Conservation (phyloP, 2,113 vertebrate genomes). For the Nettapus auritus region DNA sequence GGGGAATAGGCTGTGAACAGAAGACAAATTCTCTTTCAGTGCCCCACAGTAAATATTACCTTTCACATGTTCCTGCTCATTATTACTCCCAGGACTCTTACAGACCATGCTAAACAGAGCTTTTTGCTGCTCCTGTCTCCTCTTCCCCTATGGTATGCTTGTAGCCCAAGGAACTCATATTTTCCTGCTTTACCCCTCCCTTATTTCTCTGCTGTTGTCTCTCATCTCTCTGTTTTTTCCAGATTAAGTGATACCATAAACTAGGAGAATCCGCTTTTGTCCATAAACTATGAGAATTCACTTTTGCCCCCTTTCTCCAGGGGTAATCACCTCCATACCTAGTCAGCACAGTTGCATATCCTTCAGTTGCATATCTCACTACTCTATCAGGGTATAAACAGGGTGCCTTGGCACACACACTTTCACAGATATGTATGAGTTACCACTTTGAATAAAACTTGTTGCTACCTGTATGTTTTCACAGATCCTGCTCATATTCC, state of each 20-base stretch:
- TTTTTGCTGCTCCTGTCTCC: background rate
- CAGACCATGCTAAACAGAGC: background rate
- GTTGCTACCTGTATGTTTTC: background rate
- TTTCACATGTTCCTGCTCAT: background rate
- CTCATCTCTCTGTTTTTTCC: background rate
- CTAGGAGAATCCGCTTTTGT: background rate
- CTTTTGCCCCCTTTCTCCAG: background rate
- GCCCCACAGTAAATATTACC: background rate
- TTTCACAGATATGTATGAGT: background rate
- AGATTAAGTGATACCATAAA: background rate
- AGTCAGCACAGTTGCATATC: background rate
- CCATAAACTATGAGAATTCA: background rate
- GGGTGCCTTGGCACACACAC: background rate
- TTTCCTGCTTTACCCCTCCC: background rate
- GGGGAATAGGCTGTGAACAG: conserved; percentile 77
- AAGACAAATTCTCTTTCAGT: background rate
- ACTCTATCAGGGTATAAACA: background rate
- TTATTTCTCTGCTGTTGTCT: background rate
- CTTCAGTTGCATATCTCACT: background rate
- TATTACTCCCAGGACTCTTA: background rate
- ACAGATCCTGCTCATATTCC: background rate
- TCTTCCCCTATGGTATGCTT: background rate
- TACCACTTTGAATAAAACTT: background rate
- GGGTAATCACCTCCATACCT: background rate
- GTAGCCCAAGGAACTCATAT: fast-evolving